Evolutionary conservation across 64 coral and sea anemone species (phyloP).

Genomic region (Montipora efflorescens): DNA sequence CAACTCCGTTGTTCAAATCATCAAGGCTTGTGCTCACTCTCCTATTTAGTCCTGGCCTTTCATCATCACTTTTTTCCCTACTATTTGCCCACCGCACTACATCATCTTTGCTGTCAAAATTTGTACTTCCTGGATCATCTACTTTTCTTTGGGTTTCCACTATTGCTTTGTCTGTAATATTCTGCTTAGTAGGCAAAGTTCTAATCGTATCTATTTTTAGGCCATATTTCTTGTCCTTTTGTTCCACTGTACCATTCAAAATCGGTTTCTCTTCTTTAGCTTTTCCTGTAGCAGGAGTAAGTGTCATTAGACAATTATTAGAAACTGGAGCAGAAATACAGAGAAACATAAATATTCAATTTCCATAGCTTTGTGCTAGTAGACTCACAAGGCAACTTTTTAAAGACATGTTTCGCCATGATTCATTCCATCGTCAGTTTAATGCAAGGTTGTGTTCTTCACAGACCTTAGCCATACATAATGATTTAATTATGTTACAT

Average conservation of each 20-base stretch:
- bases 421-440: too few relatives aligned
- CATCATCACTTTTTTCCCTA: slow-evolving; percentile 52
- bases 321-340: not conserved
- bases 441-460: too few relatives aligned
- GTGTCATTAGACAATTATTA: not conserved
- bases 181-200: slow-evolving; percentile 22
- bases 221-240: slow-evolving; percentile 14
- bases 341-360: too few relatives aligned
- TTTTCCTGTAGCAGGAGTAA: not conserved
- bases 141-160: not conserved
- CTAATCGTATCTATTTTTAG: not conserved
- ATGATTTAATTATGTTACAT: too few relatives aligned
- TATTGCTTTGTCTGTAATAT: slow-evolving; percentile 40
- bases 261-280: slow-evolving; percentile 55
- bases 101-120: slow-evolving; percentile 9
- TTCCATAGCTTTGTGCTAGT: too few relatives aligned
- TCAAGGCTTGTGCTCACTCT: slow-evolving; percentile 87
- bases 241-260: slow-evolving; percentile 46
- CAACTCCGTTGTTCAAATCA: slow-evolving; percentile 58
- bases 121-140: not conserved
- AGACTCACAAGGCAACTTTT: too few relatives aligned
- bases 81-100: slow-evolving; percentile 48
- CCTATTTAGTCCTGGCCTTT: slow-evolving; percentile 46
- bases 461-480: too few relatives aligned
- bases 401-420: too few relatives aligned